Evolutionary conservation across 1,140 invertebrate genomes (phyloP), one percentile per base, ranked within the genome.

Genomic region (Lasaia peninsularis): DNA sequence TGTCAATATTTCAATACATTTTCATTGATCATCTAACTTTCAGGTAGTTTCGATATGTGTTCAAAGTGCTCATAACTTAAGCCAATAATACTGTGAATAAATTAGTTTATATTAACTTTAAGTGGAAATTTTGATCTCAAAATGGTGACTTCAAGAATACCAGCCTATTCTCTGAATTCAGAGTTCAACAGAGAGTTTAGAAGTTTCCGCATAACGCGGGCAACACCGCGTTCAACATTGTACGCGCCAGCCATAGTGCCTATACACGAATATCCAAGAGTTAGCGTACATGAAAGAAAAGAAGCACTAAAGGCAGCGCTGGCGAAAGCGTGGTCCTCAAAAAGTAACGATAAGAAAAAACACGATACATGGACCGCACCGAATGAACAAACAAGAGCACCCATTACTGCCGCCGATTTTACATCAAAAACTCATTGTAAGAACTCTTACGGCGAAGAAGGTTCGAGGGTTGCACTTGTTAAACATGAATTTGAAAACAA

Each of bases 111-210:
- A 61, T 62, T 69, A 66, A 73, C 61, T 70, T 44, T 62, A 68
- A 71, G 73, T 81, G 78, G 65, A 86, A 88, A 79, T 78, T 78
- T 86, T 83, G 86, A 88, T 86, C 86, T 88, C 86, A 88, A 84
- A 84, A 90, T 90, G 89, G 89, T 90, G 76, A 90, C 89, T 77
- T 89, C 89, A 78, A 89, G 89, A 74, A 89, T 90, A 82, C 89
- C 89, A 59, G 87, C 86, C 75, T 90, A 90, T 86, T 88, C 88
- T 79, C 72, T 90, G 48, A 90, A 89, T 83, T 85, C 83, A 73
- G 89, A 90, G 78, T 90, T 90, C 81, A 89, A 90, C 83, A 84
- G 89, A 73, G 89, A 90, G 83, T 90, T 90, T 75, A 85, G 89
- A 81, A 90, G 89, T 85, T 90, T 90, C 76, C 82, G 89, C 53